Evolutionary conservation across 1,140 invertebrate species (phyloP).

Genomic region (Temnothorax curvispinosus): DNA sequence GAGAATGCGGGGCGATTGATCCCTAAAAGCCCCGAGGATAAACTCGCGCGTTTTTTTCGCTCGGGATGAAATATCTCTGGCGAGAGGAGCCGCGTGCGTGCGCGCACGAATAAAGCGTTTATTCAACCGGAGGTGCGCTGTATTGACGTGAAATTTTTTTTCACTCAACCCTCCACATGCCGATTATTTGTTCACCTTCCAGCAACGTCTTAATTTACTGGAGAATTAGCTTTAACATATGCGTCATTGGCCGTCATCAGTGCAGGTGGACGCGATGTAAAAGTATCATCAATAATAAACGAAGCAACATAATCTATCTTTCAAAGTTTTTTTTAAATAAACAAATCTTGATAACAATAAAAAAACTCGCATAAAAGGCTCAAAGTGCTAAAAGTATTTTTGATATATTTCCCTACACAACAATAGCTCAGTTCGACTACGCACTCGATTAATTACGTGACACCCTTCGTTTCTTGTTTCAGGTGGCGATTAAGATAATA

Average conservation of each 20-base stretch:
- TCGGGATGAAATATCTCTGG: conserved; percentile 23
- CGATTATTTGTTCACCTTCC: conserved; percentile 40
- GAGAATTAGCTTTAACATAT: background rate
- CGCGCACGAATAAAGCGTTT: conserved; percentile 46
- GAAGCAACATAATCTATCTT: background rate
- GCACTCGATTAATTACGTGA: conserved; percentile 30
- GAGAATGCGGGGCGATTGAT: conserved; percentile 57
- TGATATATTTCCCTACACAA: background rate
- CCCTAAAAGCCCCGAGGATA: conserved; percentile 56
- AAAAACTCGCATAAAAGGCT: background rate
- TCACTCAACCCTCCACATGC: background rate
- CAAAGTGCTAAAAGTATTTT: background rate
- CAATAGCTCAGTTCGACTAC: background rate
- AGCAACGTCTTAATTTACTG: conserved; percentile 28
- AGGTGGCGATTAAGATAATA: conserved; percentile 91
- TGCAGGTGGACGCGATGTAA: background rate
- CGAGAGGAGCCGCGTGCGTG: background rate
- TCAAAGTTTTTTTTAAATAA: background rate
- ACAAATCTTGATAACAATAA: background rate
- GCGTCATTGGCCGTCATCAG: background rate
- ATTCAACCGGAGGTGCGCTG: conserved; percentile 36
- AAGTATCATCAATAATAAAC: background rate
- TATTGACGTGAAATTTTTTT: conserved; percentile 49
- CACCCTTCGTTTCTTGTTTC: conserved; percentile 66
- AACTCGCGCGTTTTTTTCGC: conserved; percentile 50